A percentile compares a stretch with the other conserved stretches of the same genome.
Conservation (phyloP, 2,797 vertebrate genomes). For the Melanitta fusca region DNA sequence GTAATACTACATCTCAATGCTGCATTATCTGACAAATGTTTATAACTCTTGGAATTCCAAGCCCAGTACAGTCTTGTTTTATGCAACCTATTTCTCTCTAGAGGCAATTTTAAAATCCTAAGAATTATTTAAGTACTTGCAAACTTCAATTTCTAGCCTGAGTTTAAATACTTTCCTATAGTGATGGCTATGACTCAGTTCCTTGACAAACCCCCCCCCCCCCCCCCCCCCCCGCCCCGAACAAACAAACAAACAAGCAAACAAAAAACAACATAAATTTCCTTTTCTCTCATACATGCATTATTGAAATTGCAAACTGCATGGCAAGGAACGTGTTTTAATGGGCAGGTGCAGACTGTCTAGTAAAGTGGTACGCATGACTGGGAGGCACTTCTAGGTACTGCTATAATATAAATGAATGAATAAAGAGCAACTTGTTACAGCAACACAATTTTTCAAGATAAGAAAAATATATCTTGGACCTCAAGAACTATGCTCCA, state of each 20-base stretch:
- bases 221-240: no score
- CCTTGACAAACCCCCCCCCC: neutral
- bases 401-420: neutral
- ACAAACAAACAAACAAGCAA: no score
- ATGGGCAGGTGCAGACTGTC: neutral
- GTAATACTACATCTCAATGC: neutral
- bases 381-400: neutral
- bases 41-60: neutral
- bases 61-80: neutral
- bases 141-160: neutral
- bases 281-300: neutral
- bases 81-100: neutral
- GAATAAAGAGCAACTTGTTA: slow-evolving; percentile 26
- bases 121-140: neutral
- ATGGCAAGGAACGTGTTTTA: neutral
- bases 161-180: neutral
- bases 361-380: neutral
- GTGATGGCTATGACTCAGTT: neutral
- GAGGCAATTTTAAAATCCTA: neutral
- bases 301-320: slow-evolving; percentile 4
- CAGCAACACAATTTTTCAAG: neutral
- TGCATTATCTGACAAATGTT: slow-evolving; percentile 29
- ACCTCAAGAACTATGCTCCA: neutral
- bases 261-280: neutral
- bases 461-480: neutral